Evolutionary conservation across 2,888 invertebrate genomes (phyloP), one percentile per base, ranked within the genome.

Genomic region (Noctua janthina): DNA sequence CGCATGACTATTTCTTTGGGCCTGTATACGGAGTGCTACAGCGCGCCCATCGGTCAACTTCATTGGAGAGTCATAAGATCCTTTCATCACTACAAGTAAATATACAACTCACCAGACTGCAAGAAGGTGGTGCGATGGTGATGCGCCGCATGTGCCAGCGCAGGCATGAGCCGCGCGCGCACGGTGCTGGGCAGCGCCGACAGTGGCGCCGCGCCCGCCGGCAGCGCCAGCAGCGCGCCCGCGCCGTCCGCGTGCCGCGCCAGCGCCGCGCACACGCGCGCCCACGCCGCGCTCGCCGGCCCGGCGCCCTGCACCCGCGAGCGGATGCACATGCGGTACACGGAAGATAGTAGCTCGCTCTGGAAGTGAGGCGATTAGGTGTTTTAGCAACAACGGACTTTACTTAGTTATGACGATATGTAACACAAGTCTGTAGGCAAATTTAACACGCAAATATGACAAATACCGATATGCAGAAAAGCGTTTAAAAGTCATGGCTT

Each of bases 131-230:
- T 81, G 7, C 95, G 89, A 11, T 95, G 94, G 73, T 95, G 94
- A 70, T 93, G 92, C 2, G 96, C 96, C 20, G 95, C 94, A 89
- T 95, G 94, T n/a, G 96, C 96, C 0, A 96, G 72, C 2, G 96
- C 96, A 1, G 95, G 94, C 91, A 96, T 82, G 35, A 95, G 89
- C 0, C 82, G 79, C 11, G 93, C 90, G n/a, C 93, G 91, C 80
- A 91, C 80, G 29, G 75, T n/a, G 66, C 87, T 56, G 83, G 93
- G 85, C 85, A 93, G 88, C 59, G 91, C 89, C 11, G 88, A 77
- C 81, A 91, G 87, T 73, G 92, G 89, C 29, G 89, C 83, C 73
- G 85, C 76, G 85, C 79, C 67, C 80, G 82, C 78, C 85, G 89
- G 74, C 89, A 81, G 79, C 13, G 78, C 87, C 85, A 96, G 88